Percentiles rank a stretch among this genome's conserved stretches.
Conservation (phyloP, 2,888 invertebrate genomes). For the Rhingia campestris region DNA sequence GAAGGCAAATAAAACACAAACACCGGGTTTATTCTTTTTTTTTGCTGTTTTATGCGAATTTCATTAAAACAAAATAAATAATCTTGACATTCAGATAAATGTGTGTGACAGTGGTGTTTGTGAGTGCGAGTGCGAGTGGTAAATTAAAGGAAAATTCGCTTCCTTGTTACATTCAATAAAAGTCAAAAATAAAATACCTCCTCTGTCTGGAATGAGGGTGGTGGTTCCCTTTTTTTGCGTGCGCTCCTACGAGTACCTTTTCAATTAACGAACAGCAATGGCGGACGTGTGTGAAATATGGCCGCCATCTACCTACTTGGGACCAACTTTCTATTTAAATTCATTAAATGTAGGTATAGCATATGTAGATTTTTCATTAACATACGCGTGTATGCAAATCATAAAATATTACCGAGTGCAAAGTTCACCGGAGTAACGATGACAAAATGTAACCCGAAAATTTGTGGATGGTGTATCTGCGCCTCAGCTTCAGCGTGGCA, state of each 20-base stretch:
- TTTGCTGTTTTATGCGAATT: conserved; percentile 27
- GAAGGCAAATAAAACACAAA: conserved; percentile 48
- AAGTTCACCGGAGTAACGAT: not conserved
- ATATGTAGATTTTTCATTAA: conserved; percentile 65
- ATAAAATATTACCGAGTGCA: conserved; percentile 35
- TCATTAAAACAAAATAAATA: conserved; percentile 59
- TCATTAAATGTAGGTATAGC: conserved; percentile 53
- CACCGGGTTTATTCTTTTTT: not conserved
- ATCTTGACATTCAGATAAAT: conserved; percentile 50
- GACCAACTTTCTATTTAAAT: conserved; percentile 46
- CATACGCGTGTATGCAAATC: conserved; percentile 41
- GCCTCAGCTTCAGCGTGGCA: not conserved
- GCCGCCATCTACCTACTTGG: conserved; percentile 15
- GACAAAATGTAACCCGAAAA: too few relatives aligned
- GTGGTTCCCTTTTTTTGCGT: not conserved
- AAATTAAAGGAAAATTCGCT: conserved; percentile 45
- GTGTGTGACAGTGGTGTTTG: not conserved
- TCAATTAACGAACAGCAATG: conserved; percentile 43
- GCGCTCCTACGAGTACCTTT: not conserved
- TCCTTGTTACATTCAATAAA: conserved; percentile 37
- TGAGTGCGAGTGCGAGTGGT: not conserved
- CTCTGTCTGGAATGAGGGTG: not conserved
- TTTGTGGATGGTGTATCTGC: not conserved
- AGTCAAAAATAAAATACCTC: conserved; percentile 42
- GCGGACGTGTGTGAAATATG: conserved; percentile 36